Conservation (phyloP, 2,797 vertebrate species). For the Anisognathus igniventris region DNA sequence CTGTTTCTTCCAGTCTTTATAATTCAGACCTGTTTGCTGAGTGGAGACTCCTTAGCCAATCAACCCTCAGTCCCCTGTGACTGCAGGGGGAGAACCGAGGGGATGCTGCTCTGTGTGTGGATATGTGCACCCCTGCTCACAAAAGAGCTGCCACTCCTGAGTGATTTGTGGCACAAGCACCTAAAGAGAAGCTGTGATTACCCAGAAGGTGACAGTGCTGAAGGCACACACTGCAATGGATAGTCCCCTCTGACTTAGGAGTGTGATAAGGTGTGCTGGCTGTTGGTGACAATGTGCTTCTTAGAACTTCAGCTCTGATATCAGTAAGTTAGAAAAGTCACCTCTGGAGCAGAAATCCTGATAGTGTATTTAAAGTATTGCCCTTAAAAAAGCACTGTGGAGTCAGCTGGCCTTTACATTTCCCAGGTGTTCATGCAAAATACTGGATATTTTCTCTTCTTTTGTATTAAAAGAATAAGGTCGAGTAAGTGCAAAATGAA, state of each 20-base stretch:
- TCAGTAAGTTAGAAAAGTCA: neutral
- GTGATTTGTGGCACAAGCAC: neutral
- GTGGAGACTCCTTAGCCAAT: neutral
- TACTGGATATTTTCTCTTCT: neutral
- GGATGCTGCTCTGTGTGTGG: neutral
- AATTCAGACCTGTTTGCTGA: neutral
- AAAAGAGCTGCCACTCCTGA: slow-evolving; percentile 11
- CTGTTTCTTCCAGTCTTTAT: neutral
- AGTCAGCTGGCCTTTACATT: neutral
- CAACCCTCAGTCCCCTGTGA: neutral
- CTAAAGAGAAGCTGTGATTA: neutral
- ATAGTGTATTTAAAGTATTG: neutral
- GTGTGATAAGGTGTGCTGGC: neutral
- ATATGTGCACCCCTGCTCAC: neutral
- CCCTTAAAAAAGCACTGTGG: neutral
- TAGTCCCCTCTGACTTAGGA: neutral
- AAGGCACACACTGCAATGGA: neutral
- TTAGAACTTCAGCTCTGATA: neutral
- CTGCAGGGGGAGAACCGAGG: neutral
- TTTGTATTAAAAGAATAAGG: neutral
- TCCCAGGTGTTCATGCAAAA: neutral
- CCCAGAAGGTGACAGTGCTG: neutral
- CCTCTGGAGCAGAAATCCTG: neutral
- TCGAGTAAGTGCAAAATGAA: neutral
- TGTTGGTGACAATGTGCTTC: neutral